These are phyloP conservation scores for Aplodontia rufa DNA, from an alignment of 2,113 vertebrate species.

Conservation along the genomic window DNA sequence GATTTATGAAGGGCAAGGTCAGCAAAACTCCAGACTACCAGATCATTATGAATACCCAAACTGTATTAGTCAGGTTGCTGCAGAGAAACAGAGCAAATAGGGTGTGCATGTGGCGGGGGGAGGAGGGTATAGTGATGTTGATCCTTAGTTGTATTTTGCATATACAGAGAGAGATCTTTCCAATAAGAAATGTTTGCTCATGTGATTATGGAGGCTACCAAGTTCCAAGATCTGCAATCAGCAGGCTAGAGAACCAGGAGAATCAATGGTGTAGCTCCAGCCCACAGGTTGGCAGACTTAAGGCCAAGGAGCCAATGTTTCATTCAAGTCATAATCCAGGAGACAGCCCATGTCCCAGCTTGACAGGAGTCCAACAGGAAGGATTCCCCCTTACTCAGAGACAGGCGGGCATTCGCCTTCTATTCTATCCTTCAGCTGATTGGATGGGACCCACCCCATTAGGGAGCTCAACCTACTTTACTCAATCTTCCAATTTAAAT, in stretches of 20 bases:
- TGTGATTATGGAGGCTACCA: not conserved
- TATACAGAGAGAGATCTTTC: not conserved
- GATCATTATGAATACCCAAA: not conserved
- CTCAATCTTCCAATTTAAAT: not conserved
- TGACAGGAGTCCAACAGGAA: not conserved
- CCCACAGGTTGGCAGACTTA: not conserved
- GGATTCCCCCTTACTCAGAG: too few species aligned
- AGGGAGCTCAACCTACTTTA: not conserved
- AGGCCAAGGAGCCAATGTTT: not conserved
- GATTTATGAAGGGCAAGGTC: slow-evolving; percentile 30
- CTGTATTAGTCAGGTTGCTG: not conserved
- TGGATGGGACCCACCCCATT: not conserved
- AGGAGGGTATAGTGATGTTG: not conserved
- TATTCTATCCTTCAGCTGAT: not conserved
- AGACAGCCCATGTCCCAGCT: not conserved
- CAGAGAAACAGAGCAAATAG: not conserved
- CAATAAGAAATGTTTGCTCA: not conserved
- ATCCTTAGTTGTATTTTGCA: not conserved
- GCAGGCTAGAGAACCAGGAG: not conserved
- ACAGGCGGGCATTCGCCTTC: not conserved
- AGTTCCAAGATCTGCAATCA: not conserved
- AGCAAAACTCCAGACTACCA: not conserved
- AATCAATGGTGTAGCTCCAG: not conserved
- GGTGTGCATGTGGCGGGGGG: not conserved
- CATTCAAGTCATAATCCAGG: too few species aligned